A percentile compares a stretch with the other conserved stretches of the same genome.
Conservation (phyloP, 1,140 invertebrate genomes). For the Trichogramma pretiosum region DNA sequence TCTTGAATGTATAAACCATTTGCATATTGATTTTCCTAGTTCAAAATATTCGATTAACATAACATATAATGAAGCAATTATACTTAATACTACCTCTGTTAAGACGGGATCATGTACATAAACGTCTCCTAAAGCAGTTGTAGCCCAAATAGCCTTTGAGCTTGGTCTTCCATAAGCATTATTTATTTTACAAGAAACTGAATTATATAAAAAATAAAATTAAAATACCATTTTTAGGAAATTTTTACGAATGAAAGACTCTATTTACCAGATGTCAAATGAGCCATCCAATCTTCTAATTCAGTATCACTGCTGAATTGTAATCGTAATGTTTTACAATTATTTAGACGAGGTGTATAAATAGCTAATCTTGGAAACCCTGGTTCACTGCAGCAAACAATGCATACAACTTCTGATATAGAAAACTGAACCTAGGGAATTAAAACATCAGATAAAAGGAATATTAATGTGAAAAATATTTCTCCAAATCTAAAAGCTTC, state of each 20-base stretch:
- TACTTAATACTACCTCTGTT: constrained; percentile 39
- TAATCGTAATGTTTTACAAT: constrained; percentile 51
- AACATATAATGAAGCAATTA: neutral
- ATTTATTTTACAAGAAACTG: constrained; percentile 63
- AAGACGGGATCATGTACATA: constrained; percentile 64
- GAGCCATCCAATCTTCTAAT: constrained; percentile 77
- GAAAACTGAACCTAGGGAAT: constrained; percentile 48
- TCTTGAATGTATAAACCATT: constrained; percentile 49
- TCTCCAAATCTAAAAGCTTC: neutral
- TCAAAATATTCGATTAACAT: neutral
- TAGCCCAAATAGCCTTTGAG: constrained; percentile 65
- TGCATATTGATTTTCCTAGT: constrained; percentile 35
- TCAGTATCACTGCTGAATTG: constrained; percentile 70
- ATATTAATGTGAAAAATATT: too few species aligned
- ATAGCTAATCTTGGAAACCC: constrained; percentile 63
- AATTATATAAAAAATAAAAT: too few species aligned
- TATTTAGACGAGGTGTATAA: constrained; percentile 55
- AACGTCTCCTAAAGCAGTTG: constrained; percentile 70
- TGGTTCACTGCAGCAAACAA: constrained; percentile 67
- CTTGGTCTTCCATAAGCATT: constrained; percentile 58
- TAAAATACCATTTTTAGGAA: neutral
- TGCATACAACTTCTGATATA: constrained; percentile 64
- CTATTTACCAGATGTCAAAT: constrained; percentile 57
- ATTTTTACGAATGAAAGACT: constrained; percentile 13
- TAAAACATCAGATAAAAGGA: neutral